These are phyloP conservation scores for Xestoiulus laeticollis DNA, from an alignment of 2,888 invertebrate genomes.

Conservation along the genomic window DNA sequence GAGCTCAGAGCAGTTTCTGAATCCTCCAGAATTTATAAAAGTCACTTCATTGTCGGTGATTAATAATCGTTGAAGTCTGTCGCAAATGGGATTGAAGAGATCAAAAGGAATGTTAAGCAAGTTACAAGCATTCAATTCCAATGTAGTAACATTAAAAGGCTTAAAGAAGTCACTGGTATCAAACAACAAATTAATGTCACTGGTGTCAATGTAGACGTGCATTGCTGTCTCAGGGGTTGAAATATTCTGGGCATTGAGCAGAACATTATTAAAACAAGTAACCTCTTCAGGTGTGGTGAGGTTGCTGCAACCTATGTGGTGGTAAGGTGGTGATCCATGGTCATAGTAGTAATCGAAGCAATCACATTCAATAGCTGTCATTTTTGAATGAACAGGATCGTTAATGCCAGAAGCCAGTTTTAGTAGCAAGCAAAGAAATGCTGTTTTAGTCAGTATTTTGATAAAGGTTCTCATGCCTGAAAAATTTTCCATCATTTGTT, in stretches of 20 bases:
- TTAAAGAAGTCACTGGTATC: not conserved
- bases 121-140: not conserved
- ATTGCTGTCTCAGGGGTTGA: not conserved
- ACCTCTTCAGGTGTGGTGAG: not conserved
- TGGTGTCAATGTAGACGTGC: not conserved
- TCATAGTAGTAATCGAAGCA: not conserved
- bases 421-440: not conserved
- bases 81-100: not conserved
- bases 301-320: not conserved
- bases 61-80: not conserved
- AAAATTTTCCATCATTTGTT: not conserved
- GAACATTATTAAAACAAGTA: not conserved
- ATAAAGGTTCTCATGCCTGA: not conserved
- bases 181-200: not conserved
- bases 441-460: not conserved
- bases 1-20: not conserved
- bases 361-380: not conserved
- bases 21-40: not conserved
- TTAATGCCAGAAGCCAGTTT: not conserved
- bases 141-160: not conserved
- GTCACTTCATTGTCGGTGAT: not conserved
- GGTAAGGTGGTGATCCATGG: conserved; percentile 12
- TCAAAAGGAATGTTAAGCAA: not conserved
- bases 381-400: not conserved
- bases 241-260: not conserved